phyloP scores from a whole-genome alignment of 1,140 invertebrate genomes.

The Elysia chlorotica region DNA sequence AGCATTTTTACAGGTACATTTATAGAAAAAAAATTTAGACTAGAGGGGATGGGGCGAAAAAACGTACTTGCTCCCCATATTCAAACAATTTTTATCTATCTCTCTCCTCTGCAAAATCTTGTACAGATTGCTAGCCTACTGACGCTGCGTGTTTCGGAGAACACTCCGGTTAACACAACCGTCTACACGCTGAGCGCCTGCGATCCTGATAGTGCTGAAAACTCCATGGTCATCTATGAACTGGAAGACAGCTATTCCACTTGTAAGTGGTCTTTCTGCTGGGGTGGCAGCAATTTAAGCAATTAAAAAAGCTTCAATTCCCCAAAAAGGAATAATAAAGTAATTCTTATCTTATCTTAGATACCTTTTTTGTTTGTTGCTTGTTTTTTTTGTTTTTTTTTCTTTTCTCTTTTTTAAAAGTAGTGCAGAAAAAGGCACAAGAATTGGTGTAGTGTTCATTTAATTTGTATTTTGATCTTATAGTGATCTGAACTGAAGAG shows the following conservation, averaged over 20 bases:
- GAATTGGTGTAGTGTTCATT: too few species aligned
- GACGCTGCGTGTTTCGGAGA: background rate
- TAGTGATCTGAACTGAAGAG: too few species aligned
- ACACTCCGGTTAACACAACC: background rate
- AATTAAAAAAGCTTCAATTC: background rate
- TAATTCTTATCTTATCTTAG: background rate
- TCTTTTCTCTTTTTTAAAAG: background rate
- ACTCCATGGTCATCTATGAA: conserved; percentile 4
- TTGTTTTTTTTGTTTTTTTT: too few species aligned
- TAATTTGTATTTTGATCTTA: too few species aligned
- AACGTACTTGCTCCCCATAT: too few species aligned
- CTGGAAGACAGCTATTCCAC: conserved; percentile 11
- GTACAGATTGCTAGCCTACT: conserved; percentile 11
- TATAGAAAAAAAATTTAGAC: too few species aligned
- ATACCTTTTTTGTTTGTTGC: background rate
- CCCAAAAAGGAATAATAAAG: background rate
- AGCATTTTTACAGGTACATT: too few species aligned
- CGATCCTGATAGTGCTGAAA: conserved; percentile 23
- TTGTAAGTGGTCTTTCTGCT: conserved; percentile 13
- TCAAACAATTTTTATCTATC: too few species aligned
- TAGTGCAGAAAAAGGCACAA: too few species aligned
- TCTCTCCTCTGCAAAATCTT: too few species aligned
- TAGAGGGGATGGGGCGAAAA: too few species aligned
- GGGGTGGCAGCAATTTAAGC: background rate
- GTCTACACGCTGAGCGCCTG: conserved; percentile 16